Evolutionary conservation across 2,888 invertebrate genomes (phyloP), one percentile per base, ranked within the genome.

Genomic region (Diplazon laetatorius): DNA sequence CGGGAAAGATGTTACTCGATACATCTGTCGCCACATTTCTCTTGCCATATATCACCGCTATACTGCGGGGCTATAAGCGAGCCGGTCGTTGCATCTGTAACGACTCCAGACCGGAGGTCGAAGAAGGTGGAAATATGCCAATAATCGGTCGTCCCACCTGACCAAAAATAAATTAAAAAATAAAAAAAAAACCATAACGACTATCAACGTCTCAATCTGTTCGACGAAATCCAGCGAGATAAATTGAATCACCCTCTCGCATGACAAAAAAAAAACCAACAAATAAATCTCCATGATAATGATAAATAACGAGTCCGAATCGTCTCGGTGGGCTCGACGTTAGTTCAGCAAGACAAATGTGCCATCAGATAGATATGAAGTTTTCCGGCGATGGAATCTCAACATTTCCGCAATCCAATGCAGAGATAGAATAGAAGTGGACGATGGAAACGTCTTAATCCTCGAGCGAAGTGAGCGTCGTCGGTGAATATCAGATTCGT

Each of bases 11-110:
- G 35, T 57, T 57, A 35, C 39, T 39, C 59, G 18, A 39, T 74
- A 60, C 76, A 69, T 79, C 69, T 69, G 76, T 73, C 79, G 46
- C 46, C 76, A 76, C 69, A 52, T 69, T 68, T 79, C 59, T 50
- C 76, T 25, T 65, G 22, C 63, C 72, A 72, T 57, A 76, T 73
- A 57, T 50, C 62, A 52, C 50, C 12, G 12, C 20, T 1, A 52
- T n/a, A 5, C 18, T 14, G 25, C 14, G n/a, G 3, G 30, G 6
- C n/a, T 2, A 30, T 6, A 30, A 2, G 30, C 30, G 30, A 55
- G 30, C 14, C 30, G 9, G 14, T 35, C 35, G 55, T 9, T 16
- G 9, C 30, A 48, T 35, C 30, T 52, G 25, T 25, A 12, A 52
- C n/a, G 25, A 12, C 52, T 25, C 52, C 25, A 25, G n/a, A 25